These are phyloP conservation scores for Noctua comes DNA, from an alignment of 2,888 invertebrate species.

Conservation along the genomic window DNA sequence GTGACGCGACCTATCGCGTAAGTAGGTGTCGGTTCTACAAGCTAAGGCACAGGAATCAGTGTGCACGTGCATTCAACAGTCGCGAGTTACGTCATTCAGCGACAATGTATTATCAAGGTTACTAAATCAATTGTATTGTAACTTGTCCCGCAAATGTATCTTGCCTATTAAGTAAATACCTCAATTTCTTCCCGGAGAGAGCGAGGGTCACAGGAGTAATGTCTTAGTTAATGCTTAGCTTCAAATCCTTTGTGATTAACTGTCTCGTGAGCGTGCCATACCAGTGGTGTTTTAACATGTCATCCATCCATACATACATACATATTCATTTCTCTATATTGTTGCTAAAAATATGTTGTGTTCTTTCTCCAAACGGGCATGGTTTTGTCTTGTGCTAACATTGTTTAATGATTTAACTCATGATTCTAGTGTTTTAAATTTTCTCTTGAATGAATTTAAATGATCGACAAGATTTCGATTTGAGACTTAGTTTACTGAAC, in stretches of 20 bases:
- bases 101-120: conserved; percentile 32
- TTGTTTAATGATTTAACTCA: conserved; percentile 7
- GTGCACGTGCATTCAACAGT: conserved; percentile 46
- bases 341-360: conserved; percentile 45
- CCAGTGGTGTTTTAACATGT: conserved; percentile 72
- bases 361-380: conserved; percentile 52
- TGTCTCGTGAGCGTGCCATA: conserved; percentile 86
- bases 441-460: background rate
- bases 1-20: conserved; percentile 9
- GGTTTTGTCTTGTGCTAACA: conserved; percentile 51
- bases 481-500: background rate
- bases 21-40: conserved; percentile 33
- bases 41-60: conserved; percentile 72
- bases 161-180: conserved; percentile 37
- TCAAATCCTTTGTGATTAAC: conserved; percentile 80
- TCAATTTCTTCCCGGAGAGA: conserved; percentile 56
- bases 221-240: conserved; percentile 81
- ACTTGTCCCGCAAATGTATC: conserved; percentile 24
- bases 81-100: conserved; percentile 20
- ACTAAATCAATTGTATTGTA: conserved; percentile 33
- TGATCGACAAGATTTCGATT: background rate
- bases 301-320: conserved; percentile 66
- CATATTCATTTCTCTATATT: conserved; percentile 56
- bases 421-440: conserved; percentile 16
- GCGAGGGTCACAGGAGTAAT: conserved; percentile 73